Percentiles rank a stretch among this genome's conserved stretches.
These are phyloP conservation scores for Eristalis tenax DNA, from an alignment of 2,888 invertebrate species.

Conservation along the genomic window DNA sequence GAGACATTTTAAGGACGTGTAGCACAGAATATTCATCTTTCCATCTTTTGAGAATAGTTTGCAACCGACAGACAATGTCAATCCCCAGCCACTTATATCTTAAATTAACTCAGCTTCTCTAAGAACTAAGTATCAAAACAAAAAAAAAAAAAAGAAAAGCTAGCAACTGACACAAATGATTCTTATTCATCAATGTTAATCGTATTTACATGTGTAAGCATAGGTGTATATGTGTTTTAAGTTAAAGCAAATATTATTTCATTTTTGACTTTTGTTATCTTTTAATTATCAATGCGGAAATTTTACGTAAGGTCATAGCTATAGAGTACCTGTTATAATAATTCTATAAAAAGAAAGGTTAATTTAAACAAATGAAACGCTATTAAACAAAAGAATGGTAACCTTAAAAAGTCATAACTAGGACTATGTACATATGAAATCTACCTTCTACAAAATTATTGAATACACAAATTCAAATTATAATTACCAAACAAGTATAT, in stretches of 20 bases:
- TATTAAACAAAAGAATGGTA: constrained; percentile 37
- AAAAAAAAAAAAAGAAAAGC: background rate
- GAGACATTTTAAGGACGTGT: too few relatives aligned
- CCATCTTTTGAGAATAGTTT: too few relatives aligned
- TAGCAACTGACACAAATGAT: background rate
- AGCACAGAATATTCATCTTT: too few relatives aligned
- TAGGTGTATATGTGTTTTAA: constrained; percentile 30
- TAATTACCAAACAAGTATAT: constrained; percentile 39
- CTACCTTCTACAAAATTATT: constrained; percentile 56
- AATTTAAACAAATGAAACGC: constrained; percentile 46
- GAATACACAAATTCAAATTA: constrained; percentile 37
- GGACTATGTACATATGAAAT: constrained; percentile 56
- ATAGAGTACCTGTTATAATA: constrained; percentile 81
- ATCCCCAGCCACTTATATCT: too few relatives aligned
- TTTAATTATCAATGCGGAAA: constrained; percentile 66
- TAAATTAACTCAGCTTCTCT: too few relatives aligned
- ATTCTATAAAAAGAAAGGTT: constrained; percentile 73
- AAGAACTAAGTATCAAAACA: too few relatives aligned
- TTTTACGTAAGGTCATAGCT: constrained; percentile 81
- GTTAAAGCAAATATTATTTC: constrained; percentile 31
- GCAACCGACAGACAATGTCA: too few relatives aligned
- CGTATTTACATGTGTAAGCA: constrained; percentile 26
- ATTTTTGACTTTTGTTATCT: constrained; percentile 17
- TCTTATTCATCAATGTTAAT: constrained; percentile 28
- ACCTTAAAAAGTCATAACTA: constrained; percentile 30